phyloP scores from a whole-genome alignment of 2,797 vertebrate species.

The Bryconaethiops microstoma region DNA sequence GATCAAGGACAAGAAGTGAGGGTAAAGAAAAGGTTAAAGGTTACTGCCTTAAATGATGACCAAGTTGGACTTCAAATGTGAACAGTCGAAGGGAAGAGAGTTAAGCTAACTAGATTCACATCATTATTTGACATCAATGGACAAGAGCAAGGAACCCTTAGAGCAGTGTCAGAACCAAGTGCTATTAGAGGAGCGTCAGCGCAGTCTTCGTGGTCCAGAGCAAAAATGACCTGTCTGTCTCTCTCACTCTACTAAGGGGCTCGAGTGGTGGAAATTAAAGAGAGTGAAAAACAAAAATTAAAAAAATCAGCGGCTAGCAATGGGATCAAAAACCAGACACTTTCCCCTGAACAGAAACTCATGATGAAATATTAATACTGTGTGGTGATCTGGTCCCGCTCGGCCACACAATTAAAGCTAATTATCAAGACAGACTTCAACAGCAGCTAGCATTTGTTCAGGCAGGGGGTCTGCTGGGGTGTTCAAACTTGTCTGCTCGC shows the following conservation, averaged over 20 bases:
- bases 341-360: constrained; percentile 35
- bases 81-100: constrained; percentile 38
- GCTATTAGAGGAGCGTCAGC: constrained; percentile 49
- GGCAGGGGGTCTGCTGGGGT: constrained; percentile 14
- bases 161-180: constrained; percentile 42
- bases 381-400: constrained; percentile 36
- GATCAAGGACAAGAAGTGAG: constrained; percentile 42
- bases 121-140: constrained; percentile 60
- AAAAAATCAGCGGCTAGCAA: constrained; percentile 9
- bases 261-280: constrained; percentile 38
- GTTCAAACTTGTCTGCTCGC: constrained; percentile 41
- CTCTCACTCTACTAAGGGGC: constrained; percentile 28
- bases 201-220: constrained; percentile 12
- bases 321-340: constrained; percentile 40
- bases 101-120: constrained; percentile 49
- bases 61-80: constrained; percentile 45
- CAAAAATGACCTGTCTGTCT: constrained; percentile 28
- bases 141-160: constrained; percentile 39
- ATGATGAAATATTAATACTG: constrained; percentile 60
- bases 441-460: constrained; percentile 37
- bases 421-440: constrained; percentile 65
- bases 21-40: constrained; percentile 42
- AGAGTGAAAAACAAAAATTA: constrained; percentile 12
- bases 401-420: constrained; percentile 59
- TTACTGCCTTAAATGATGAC: constrained; percentile 52